These are phyloP conservation scores for Nematolebias whitei DNA, from an alignment of 2,113 vertebrate genomes.

Conservation along the genomic window DNA sequence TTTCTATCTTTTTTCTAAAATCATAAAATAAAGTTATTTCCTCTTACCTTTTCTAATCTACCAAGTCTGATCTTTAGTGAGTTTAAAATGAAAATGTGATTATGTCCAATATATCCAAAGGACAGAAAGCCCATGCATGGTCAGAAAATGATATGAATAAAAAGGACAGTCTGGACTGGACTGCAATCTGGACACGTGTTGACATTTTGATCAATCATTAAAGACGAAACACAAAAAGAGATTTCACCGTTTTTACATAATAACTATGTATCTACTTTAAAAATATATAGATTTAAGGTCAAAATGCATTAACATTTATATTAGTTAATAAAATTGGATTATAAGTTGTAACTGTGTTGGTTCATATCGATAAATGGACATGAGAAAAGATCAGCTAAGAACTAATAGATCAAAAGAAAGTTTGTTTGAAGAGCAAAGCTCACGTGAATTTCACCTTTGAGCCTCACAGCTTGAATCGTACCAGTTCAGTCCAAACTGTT, in stretches of 20 bases:
- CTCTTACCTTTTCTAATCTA: constrained; percentile 32
- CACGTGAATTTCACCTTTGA: constrained; percentile 27
- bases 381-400: not conserved
- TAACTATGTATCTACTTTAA: not conserved
- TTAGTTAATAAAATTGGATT: not conserved
- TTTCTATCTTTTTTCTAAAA: not conserved
- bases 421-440: constrained; percentile 21
- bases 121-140: constrained; percentile 3
- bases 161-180: constrained; percentile 47
- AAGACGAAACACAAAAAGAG: constrained; percentile 43
- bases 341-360: not conserved
- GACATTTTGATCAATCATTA: constrained; percentile 78
- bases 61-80: constrained; percentile 1
- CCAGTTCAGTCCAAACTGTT: not conserved
- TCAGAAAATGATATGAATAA: constrained; percentile 39
- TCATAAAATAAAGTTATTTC: not conserved
- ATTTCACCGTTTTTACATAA: constrained; percentile 41
- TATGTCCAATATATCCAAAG: constrained; percentile 10
- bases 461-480: not conserved
- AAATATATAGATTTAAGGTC: not conserved
- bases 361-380: not conserved
- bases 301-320: not conserved
- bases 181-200: constrained; percentile 63
- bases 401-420: constrained; percentile 9
- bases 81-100: constrained; percentile 13